phyloP scores from a whole-genome alignment of 2,113 vertebrate genomes.

The Motacilla alba region DNA sequence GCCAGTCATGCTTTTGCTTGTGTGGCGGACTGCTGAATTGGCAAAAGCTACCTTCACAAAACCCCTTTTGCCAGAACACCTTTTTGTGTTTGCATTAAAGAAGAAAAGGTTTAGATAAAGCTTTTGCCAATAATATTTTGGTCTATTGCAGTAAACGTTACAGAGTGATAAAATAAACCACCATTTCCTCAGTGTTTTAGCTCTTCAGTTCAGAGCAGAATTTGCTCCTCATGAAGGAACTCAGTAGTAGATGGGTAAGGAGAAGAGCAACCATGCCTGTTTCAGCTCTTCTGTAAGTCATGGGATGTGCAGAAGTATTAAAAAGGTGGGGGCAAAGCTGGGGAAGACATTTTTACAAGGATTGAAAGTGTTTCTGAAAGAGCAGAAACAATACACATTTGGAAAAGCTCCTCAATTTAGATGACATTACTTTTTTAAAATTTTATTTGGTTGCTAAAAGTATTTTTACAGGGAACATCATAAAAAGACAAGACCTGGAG shows the following conservation, averaged over 20 bases:
- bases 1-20: neutral
- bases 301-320: neutral
- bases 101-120: neutral
- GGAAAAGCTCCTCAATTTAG: neutral
- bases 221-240: neutral
- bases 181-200: neutral
- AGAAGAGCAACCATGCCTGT: neutral
- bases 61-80: neutral
- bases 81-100: neutral
- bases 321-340: neutral
- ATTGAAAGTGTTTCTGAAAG: neutral
- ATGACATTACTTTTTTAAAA: neutral
- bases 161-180: neutral
- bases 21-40: neutral
- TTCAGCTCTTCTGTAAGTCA: neutral
- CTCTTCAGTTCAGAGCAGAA: neutral
- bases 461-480: neutral
- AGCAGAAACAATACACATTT: neutral
- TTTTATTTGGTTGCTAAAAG: neutral
- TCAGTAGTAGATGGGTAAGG: neutral
- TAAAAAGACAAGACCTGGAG: neutral
- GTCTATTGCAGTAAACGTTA: neutral
- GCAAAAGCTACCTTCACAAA: neutral
- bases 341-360: neutral
- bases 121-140: neutral